Conservation (phyloP, 2,113 vertebrate genomes). For the Sialia sialis region DNA sequence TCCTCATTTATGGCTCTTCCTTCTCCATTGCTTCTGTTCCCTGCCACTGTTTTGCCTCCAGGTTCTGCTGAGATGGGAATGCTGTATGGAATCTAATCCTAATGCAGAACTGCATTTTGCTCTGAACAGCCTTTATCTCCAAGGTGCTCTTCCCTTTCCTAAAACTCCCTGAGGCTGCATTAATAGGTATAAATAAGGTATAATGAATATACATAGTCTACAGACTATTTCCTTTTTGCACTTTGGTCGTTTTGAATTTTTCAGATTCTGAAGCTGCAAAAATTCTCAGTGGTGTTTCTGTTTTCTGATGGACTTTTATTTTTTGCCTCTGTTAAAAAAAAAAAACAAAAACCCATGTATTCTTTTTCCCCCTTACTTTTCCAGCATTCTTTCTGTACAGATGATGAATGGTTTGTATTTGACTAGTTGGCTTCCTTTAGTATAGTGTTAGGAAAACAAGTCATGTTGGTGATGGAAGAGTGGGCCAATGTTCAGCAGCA, state of each 20-base stretch:
- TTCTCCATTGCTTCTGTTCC: neutral
- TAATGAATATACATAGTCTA: neutral
- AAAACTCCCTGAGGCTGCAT: neutral
- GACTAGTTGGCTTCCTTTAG: neutral
- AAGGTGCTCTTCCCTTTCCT: neutral
- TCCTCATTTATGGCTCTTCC: neutral
- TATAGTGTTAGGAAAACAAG: neutral
- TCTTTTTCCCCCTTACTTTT: neutral
- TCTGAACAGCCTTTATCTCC: neutral
- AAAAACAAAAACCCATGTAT: neutral
- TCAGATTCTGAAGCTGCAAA: neutral
- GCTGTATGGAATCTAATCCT: neutral
- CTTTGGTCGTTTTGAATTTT: neutral
- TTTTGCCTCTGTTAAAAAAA: neutral
- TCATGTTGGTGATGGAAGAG: neutral
- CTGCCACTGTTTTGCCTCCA: neutral
- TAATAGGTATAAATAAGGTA: neutral
- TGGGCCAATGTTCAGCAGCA: neutral
- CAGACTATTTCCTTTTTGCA: neutral
- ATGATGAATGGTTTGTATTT: neutral
- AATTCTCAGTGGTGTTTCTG: neutral
- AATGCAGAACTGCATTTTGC: neutral
- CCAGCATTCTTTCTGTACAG: neutral
- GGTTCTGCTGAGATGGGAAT: neutral
- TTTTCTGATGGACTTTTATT: neutral